A percentile compares a stretch with the other conserved stretches of the same genome.
phyloP scores from a whole-genome alignment of 2,888 invertebrate species.

The Nephrotoma guestfalica region DNA sequence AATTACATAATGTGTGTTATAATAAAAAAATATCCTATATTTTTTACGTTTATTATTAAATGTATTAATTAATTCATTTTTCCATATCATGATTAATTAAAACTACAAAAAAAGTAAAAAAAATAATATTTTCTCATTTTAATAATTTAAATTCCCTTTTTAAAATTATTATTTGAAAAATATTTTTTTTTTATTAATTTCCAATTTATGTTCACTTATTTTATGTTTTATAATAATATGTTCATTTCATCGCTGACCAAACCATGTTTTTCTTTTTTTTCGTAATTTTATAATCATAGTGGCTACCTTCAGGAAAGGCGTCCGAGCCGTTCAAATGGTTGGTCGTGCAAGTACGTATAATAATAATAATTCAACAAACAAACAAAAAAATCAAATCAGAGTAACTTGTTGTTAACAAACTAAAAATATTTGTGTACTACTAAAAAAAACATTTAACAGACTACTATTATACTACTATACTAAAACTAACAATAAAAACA shows the following conservation, averaged over 20 bases:
- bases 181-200: slow-evolving; percentile 12
- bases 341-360: slow-evolving; percentile 94
- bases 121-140: background rate
- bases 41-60: background rate
- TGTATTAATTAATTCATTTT: background rate
- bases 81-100: background rate
- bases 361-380: slow-evolving; percentile 2
- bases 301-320: slow-evolving; percentile 99
- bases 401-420: background rate
- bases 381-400: background rate
- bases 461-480: background rate
- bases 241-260: slow-evolving; percentile 5
- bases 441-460: background rate
- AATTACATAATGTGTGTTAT: background rate
- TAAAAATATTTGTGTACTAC: background rate
- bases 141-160: background rate
- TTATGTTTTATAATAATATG: slow-evolving; percentile 16
- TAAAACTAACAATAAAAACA: background rate
- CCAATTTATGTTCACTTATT: slow-evolving; percentile 8
- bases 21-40: background rate
- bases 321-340: slow-evolving; percentile 97
- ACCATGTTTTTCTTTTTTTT: slow-evolving; percentile 2
- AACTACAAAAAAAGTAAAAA: background rate
- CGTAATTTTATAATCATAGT: slow-evolving; percentile 48
- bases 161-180: background rate